Evolutionary conservation across 2,797 vertebrate species (phyloP).

Genomic region (Miichthys miiuy): DNA sequence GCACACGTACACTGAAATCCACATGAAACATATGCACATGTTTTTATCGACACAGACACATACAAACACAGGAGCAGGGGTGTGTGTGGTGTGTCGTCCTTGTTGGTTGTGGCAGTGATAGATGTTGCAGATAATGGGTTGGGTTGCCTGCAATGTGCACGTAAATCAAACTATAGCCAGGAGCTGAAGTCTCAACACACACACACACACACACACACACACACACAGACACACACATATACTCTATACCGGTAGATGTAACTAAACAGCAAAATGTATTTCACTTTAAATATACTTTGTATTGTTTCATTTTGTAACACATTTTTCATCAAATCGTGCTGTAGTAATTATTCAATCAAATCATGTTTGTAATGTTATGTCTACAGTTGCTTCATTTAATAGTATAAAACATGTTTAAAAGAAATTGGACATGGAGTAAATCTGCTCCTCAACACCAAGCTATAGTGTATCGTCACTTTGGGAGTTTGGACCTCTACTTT

Average conservation of each 20-base stretch:
- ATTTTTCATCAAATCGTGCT: neutral
- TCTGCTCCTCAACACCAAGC: neutral
- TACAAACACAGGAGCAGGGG: neutral
- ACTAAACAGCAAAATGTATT: neutral
- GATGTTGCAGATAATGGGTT: conserved; percentile 57
- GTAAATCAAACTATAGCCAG: conserved; percentile 59
- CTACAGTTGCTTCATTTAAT: neutral
- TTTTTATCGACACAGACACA: neutral
- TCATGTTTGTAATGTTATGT: neutral
- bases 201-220: neutral
- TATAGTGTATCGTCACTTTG: neutral
- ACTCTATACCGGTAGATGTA: neutral
- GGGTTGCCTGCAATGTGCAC: conserved; percentile 32
- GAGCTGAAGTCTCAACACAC: conserved; percentile 5
- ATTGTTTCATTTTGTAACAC: neutral
- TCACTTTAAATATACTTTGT: neutral
- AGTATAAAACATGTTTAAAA: neutral
- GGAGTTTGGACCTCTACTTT: neutral
- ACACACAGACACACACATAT: neutral
- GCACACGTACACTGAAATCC: neutral
- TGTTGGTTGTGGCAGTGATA: conserved; percentile 66
- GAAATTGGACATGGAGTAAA: neutral
- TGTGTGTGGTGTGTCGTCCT: conserved; percentile 38
- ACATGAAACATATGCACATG: conserved; percentile 21
- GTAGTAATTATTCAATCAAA: neutral